Percentiles rank a stretch among this genome's conserved stretches.
Evolutionary conservation across 2,797 vertebrate species (phyloP).

Genomic region (Melopsittacus undulatus): DNA sequence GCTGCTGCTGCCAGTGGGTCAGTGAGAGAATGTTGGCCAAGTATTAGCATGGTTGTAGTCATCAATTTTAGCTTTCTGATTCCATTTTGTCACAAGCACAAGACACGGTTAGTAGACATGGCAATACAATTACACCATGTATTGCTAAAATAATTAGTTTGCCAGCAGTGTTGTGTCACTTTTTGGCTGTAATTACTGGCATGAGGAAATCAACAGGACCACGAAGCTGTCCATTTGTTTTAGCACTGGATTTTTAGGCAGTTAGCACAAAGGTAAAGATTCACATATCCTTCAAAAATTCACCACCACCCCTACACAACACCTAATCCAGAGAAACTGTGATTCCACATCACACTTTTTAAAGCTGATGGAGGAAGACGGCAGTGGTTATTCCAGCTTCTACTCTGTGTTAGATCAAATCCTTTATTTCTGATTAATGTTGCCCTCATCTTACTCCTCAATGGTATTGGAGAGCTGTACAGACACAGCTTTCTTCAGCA

Average conservation of each 20-base stretch:
- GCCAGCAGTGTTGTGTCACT: rapidly evolving
- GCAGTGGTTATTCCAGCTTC: background rate
- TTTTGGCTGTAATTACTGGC: background rate
- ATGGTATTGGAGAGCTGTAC: background rate
- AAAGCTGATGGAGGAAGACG: background rate
- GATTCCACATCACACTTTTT: background rate
- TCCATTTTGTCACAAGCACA: background rate
- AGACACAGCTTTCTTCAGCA: background rate
- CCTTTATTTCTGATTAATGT: background rate
- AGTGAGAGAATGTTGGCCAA: background rate
- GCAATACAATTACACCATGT: background rate
- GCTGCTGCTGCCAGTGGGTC: background rate
- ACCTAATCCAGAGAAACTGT: background rate
- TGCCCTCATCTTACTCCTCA: rapidly evolving
- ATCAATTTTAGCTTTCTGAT: background rate
- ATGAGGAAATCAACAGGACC: background rate
- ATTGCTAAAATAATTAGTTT: background rate
- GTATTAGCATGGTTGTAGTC: background rate
- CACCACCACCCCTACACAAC: background rate
- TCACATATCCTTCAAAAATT: background rate
- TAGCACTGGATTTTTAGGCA: background rate
- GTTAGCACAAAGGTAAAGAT: background rate
- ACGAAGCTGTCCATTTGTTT: background rate
- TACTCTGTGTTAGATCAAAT: background rate
- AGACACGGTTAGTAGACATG: background rate